These are phyloP conservation scores for Zootermopsis nevadensis DNA, from an alignment of 2,888 invertebrate genomes.

Conservation along the genomic window DNA sequence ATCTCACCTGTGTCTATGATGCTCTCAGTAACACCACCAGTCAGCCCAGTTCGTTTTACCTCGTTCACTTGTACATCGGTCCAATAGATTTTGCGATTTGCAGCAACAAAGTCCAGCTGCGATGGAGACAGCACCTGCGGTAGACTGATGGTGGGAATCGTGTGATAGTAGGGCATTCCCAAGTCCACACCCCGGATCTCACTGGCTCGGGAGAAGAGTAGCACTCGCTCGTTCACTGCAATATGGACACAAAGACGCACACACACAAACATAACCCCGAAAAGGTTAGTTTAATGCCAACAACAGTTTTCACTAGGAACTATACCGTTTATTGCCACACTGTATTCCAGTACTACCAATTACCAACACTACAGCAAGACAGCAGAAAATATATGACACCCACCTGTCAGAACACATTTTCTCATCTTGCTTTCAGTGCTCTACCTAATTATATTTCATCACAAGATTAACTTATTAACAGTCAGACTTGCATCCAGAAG, in stretches of 20 bases:
- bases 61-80: constrained; percentile 80
- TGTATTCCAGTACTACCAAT: neutral
- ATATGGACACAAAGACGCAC: constrained; percentile 53
- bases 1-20: constrained; percentile 76
- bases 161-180: constrained; percentile 78
- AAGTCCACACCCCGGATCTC: constrained; percentile 88
- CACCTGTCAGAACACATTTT: too few species aligned
- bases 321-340: constrained; percentile 5
- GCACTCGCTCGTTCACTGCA: constrained; percentile 78
- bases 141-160: constrained; percentile 83
- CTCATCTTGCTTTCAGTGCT: too few species aligned
- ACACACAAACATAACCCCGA: constrained; percentile 51
- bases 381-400: neutral
- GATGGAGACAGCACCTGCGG: constrained; percentile 77
- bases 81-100: constrained; percentile 79
- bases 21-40: constrained; percentile 76
- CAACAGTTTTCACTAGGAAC: neutral
- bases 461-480: too few species aligned
- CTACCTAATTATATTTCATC: too few species aligned
- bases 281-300: constrained; percentile 38
- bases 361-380: neutral
- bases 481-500: too few species aligned
- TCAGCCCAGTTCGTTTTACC: constrained; percentile 76
- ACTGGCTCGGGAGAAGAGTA: constrained; percentile 79
- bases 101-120: constrained; percentile 76